Base-by-base conservation (phyloP, 53 echinoderm and acorn worm species). In the Echinometra lucunter region DNA sequence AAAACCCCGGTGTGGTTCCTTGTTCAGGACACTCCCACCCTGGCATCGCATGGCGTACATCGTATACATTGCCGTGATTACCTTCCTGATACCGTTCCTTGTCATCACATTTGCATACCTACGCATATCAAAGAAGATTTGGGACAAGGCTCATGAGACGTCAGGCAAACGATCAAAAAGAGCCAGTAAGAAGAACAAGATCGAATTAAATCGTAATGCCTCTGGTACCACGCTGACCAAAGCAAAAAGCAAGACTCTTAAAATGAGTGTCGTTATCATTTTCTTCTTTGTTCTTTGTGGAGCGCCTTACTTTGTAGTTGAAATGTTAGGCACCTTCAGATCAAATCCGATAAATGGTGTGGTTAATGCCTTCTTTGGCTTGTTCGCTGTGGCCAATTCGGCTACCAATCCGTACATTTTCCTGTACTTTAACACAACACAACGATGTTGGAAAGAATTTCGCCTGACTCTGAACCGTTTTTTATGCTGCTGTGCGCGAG, bases 351-450 rank as follows among this genome's bases (percentile, higher is more conserved):
- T 93, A 25, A 42, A 81, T 27, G 25, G 66, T 32, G 82, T 91
- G 45, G 60, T 96, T 6, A 96, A 96, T 81, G 96, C 95, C 37
- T 96, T 98, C 16, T 96, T 96, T 23, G 96, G 96, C 38, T 96
- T 96, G 27, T 96, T 98, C 30, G 98, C 98, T 25, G 96, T 97
- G 57, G 88, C 95, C 28, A 98, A 98, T 94, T 98, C 98, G 3
- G 98, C 98, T 30, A 96, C 96, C 12, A 98, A 98, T 93, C 98
- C 98, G 1, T 98, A 97, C 95, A 96, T 98, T 82, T 97, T 98
- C 63, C 82, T 98, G 32, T 92, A 96, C 38, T 98, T 98, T 95
- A 98, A 95, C 82, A 83, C 85, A 12, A 70, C 94, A 40, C 94
- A 96, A 72, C 67, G 96, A 88, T 96, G 94, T 74, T 96, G 96